Conservation (phyloP, 2,797 vertebrate species). For the Valencia hispanica region DNA sequence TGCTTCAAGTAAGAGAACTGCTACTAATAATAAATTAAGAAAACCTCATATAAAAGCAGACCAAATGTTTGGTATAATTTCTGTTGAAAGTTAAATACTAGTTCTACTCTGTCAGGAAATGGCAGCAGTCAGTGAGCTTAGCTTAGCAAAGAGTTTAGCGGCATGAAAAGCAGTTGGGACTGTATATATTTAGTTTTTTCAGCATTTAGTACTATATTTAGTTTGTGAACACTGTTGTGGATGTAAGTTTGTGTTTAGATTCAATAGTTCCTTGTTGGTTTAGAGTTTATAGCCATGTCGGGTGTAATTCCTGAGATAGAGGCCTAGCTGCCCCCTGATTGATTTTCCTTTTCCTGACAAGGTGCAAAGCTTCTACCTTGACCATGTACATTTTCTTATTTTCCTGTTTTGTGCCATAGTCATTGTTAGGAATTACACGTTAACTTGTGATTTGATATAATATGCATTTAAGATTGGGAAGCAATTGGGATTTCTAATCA, state of each 20-base stretch:
- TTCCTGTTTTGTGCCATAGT: not conserved
- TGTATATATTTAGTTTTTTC: no score
- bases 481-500: no score
- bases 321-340: not conserved
- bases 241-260: not conserved
- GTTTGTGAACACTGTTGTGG: not conserved
- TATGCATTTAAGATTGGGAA: not conserved
- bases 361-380: not conserved
- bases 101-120: not conserved
- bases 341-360: not conserved
- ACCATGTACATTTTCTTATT: not conserved
- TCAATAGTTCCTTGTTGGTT: not conserved
- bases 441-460: not conserved
- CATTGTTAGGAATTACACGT: not conserved
- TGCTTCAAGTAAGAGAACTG: not conserved
- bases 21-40: not conserved
- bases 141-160: not conserved
- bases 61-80: not conserved
- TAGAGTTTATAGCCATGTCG: not conserved
- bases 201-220: no score
- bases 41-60: not conserved
- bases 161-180: not conserved
- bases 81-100: not conserved
- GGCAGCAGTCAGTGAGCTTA: not conserved
- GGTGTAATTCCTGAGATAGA: not conserved